These are phyloP conservation scores for Rhodinocichla rosea DNA, from an alignment of 2,113 vertebrate species.

Conservation along the genomic window DNA sequence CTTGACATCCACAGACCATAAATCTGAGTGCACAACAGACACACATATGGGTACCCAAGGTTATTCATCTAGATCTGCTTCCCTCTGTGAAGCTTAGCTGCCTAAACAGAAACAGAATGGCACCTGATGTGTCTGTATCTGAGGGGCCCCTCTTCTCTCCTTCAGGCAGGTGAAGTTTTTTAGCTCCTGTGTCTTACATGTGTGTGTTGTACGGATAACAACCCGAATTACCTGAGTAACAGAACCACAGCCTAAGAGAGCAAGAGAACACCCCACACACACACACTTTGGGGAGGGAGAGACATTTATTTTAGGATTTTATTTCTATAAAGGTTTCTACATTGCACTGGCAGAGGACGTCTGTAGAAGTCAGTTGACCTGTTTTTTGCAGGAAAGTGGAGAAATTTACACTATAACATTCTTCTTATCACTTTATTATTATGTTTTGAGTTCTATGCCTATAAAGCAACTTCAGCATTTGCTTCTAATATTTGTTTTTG, in stretches of 20 bases:
- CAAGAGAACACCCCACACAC: background rate
- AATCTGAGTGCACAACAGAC: background rate
- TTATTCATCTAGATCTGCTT: background rate
- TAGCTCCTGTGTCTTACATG: background rate
- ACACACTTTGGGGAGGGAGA: background rate
- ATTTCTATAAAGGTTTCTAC: background rate
- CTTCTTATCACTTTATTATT: background rate
- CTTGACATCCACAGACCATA: background rate
- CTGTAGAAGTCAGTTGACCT: background rate
- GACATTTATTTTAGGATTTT: background rate
- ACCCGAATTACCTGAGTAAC: background rate
- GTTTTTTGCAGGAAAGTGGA: background rate
- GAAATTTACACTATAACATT: background rate
- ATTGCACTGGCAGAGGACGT: background rate
- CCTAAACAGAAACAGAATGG: background rate
- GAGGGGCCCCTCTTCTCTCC: background rate
- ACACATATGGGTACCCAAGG: fast-evolving
- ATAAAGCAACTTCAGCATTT: background rate
- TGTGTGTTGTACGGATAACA: background rate
- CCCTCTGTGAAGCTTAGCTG: background rate
- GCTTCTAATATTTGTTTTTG: background rate
- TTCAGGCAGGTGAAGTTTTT: background rate
- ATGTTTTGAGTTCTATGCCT: background rate
- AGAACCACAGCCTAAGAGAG: background rate
- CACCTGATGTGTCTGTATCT: background rate